Base-by-base conservation (phyloP, 2,888 invertebrate genomes). In the Erebia ligea region DNA sequence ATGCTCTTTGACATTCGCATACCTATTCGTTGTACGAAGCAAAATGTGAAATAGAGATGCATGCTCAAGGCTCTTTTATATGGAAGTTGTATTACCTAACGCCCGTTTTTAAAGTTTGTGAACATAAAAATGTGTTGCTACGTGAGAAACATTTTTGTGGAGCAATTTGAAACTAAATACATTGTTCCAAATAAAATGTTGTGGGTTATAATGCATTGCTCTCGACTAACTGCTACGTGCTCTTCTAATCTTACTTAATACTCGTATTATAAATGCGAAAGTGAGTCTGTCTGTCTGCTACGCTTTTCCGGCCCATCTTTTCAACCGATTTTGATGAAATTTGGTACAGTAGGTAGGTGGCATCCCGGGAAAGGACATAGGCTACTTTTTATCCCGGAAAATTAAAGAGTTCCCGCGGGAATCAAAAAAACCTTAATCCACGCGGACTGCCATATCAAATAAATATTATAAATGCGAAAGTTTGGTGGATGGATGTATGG, bases 71-170 rank as follows among this genome's bases (percentile, higher is more conserved):
- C 67, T 54, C 67, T 73, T 73, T 76, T 73, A 74, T 75, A 75
- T 15, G 56, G 69, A 67, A 71, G 67, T 75, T 68, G n/a, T 50
- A 11, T 59, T 69, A 71, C 63, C 72, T 75, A 75, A 77, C 74
- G 74, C 71, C 71, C 70, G 73, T 70, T 72, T 77, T 75, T 73
- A 75, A 76, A 77, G 69, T 76, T 72, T 72, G 73, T 69, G 68
- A 74, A 77, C 71, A 74, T 71, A 71, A 64, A 72, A 75, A 75
- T 70, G 54, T 54, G 54, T 11, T 54, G 17, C 54, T 19, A 71
- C 70, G 70, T 70, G 69, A 70, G 69, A 72, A 73, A 68, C 50
- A 67, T 76, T 62, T 67, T 25, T 59, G 69, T 58, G 67, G 67
- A 68, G 66, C 63, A 67, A 61, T 74, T 74, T 68, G 70, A 73